Conservation (phyloP, 1,140 invertebrate genomes). For the Drosophila bifasciata region DNA sequence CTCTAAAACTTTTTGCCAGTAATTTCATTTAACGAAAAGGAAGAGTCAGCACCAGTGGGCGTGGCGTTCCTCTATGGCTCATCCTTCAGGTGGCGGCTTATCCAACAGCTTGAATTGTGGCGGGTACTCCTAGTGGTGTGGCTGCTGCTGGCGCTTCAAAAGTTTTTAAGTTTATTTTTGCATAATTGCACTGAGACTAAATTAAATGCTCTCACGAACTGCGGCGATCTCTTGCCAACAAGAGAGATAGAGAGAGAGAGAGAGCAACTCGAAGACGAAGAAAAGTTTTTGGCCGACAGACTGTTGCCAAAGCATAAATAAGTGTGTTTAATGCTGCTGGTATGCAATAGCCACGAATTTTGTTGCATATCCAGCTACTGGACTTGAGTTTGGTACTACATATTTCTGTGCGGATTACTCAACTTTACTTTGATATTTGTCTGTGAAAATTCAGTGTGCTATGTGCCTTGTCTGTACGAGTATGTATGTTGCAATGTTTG, state of each 20-base stretch:
- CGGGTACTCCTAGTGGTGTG: conserved; percentile 15
- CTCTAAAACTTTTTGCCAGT: conserved; percentile 51
- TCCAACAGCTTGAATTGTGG: conserved; percentile 1
- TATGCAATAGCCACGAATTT: conserved; percentile 3
- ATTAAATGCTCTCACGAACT: conserved; percentile 66
- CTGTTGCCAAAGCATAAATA: conserved; percentile 52
- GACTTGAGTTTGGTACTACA: neutral
- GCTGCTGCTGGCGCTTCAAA: conserved; percentile 33
- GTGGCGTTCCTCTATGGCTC: neutral
- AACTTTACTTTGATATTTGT: conserved; percentile 10
- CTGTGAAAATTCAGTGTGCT: neutral
- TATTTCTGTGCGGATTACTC: conserved; percentile 5
- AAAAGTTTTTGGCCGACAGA: conserved; percentile 46
- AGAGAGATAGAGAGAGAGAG: too few relatives aligned
- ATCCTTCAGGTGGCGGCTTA: conserved; percentile 23
- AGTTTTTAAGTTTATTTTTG: conserved; percentile 71
- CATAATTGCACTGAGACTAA: conserved; percentile 75
- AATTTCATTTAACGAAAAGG: conserved; percentile 66
- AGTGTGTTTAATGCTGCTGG: conserved; percentile 34
- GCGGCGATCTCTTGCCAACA: conserved; percentile 11
- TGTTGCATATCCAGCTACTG: too few relatives aligned
- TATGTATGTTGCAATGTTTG: conserved; percentile 32
- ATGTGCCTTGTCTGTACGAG: conserved; percentile 14
- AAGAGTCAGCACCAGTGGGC: conserved; percentile 5
- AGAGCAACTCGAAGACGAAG: conserved; percentile 52